Conservation (phyloP, 2,113 vertebrate genomes). For the Paratilapia polleni region DNA sequence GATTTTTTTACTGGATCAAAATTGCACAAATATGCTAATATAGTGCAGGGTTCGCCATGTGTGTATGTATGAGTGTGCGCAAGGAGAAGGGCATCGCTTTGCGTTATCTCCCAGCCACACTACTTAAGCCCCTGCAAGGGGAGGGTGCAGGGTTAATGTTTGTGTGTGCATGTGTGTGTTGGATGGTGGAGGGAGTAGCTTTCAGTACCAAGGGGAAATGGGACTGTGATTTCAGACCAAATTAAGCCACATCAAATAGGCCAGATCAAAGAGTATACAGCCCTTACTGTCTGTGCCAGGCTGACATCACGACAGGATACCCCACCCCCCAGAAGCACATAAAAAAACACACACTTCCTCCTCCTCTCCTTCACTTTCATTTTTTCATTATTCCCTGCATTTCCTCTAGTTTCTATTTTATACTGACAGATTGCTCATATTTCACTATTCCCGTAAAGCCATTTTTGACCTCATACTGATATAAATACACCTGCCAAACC, state of each 20-base stretch:
- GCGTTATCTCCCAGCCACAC: conserved; percentile 72
- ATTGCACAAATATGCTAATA: conserved; percentile 66
- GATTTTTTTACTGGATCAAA: conserved; percentile 43
- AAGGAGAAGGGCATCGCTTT: conserved; percentile 10
- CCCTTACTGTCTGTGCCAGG: conserved; percentile 55
- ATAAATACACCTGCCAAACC: background rate
- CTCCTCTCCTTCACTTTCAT: background rate
- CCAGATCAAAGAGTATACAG: conserved; percentile 71
- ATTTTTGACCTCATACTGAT: background rate
- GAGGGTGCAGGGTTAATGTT: background rate
- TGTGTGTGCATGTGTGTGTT: background rate
- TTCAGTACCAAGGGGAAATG: conserved; percentile 69
- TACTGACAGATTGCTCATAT: background rate
- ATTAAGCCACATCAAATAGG: conserved; percentile 77
- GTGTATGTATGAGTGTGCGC: conserved; percentile 11
- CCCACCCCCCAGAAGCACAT: conserved; percentile 28
- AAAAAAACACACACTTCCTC: conserved; percentile 4
- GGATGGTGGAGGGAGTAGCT: conserved; percentile 10
- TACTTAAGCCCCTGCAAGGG: conserved; percentile 39
- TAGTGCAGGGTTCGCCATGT: background rate
- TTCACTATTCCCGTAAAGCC: background rate
- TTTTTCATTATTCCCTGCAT: background rate
- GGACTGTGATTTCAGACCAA: conserved; percentile 76
- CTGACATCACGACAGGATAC: conserved; percentile 50
- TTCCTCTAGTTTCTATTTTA: background rate